Evolutionary conservation across 2,888 invertebrate species (phyloP).

Genomic region (Bedellia somnulentella): DNA sequence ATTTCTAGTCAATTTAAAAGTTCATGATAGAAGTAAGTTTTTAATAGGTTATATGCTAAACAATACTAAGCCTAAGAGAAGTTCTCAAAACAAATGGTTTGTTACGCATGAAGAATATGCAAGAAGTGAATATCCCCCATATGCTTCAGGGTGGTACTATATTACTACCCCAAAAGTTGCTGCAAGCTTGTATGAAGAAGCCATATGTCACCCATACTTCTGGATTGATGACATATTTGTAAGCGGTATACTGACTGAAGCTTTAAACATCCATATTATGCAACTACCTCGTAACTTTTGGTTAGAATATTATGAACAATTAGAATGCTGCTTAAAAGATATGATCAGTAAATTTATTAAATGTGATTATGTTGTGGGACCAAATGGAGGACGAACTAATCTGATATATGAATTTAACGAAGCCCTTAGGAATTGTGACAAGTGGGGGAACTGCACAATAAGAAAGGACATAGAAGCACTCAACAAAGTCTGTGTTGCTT

Average conservation of each 20-base stretch:
- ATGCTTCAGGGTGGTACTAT: slow-evolving; percentile 85
- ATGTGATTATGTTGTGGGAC: slow-evolving; percentile 73
- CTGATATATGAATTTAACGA: slow-evolving; percentile 68
- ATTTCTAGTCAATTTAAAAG: slow-evolving; percentile 16
- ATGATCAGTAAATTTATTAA: slow-evolving; percentile 54
- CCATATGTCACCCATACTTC: slow-evolving; percentile 67
- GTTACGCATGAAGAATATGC: slow-evolving; percentile 69
- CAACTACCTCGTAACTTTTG: slow-evolving; percentile 64
- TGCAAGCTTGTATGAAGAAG: slow-evolving; percentile 53
- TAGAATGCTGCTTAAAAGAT: slow-evolving; percentile 74
- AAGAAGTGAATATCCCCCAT: slow-evolving; percentile 66
- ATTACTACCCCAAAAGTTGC: slow-evolving; percentile 70
- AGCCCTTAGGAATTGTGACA: slow-evolving; percentile 62
- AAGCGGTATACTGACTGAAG: slow-evolving; percentile 74
- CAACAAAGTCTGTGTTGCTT: slow-evolving; percentile 61
- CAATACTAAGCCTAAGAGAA: slow-evolving; percentile 66
- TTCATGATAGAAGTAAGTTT: slow-evolving; percentile 15
- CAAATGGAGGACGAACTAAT: slow-evolving; percentile 75
- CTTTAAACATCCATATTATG: slow-evolving; percentile 55
- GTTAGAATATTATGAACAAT: slow-evolving; percentile 70
- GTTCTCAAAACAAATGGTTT: slow-evolving; percentile 77
- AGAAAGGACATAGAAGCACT: slow-evolving; percentile 48
- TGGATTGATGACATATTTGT: slow-evolving; percentile 92
- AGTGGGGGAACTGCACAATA: slow-evolving; percentile 43
- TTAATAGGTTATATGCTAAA: slow-evolving; percentile 70